These are phyloP conservation scores for Malthinus flaveolus DNA, from an alignment of 2,888 invertebrate genomes.

Conservation along the genomic window DNA sequence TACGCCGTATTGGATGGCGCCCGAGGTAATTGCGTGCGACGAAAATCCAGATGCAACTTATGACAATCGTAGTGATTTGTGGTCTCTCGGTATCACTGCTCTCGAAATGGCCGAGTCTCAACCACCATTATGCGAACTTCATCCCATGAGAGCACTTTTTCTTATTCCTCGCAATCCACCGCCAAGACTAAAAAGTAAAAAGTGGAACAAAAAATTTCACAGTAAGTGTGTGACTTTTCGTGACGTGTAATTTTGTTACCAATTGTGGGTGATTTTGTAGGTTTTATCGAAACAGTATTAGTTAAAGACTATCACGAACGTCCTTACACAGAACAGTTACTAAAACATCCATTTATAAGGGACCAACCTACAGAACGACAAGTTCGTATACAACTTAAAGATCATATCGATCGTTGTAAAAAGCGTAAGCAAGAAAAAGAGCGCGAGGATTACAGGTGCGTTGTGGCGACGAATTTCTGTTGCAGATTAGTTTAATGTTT, in stretches of 20 bases:
- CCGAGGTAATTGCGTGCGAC: slow-evolving; percentile 99
- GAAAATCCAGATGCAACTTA: slow-evolving; percentile 99
- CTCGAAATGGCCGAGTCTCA: slow-evolving; percentile 99
- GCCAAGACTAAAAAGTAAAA: slow-evolving; percentile 95
- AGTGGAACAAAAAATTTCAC: slow-evolving; percentile 98
- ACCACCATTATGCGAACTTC: slow-evolving; percentile 98
- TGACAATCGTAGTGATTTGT: slow-evolving; percentile 92
- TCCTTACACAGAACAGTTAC: slow-evolving; percentile 96
- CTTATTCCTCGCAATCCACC: slow-evolving; percentile 98
- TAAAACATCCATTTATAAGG: slow-evolving; percentile 97
- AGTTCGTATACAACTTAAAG: slow-evolving; percentile 97
- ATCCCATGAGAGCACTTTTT: slow-evolving; percentile 99
- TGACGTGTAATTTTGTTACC: slow-evolving; percentile 8
- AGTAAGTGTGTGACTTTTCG: slow-evolving; percentile 46
- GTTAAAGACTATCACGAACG: slow-evolving; percentile 99
- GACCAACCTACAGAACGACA: slow-evolving; percentile 99
- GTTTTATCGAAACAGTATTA: slow-evolving; percentile 94
- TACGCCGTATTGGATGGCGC: slow-evolving; percentile 98
- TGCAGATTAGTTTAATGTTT: background rate
- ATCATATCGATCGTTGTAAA: slow-evolving; percentile 97
- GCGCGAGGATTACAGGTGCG: slow-evolving; percentile 68
- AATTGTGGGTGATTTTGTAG: slow-evolving; percentile 39
- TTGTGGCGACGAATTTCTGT: background rate
- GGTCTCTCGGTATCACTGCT: slow-evolving; percentile 95
- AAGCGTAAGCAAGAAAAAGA: slow-evolving; percentile 91